Percentiles rank a stretch among this genome's conserved stretches.
Evolutionary conservation across 2,113 vertebrate genomes (phyloP).

Genomic region (Seriola aureovittata): DNA sequence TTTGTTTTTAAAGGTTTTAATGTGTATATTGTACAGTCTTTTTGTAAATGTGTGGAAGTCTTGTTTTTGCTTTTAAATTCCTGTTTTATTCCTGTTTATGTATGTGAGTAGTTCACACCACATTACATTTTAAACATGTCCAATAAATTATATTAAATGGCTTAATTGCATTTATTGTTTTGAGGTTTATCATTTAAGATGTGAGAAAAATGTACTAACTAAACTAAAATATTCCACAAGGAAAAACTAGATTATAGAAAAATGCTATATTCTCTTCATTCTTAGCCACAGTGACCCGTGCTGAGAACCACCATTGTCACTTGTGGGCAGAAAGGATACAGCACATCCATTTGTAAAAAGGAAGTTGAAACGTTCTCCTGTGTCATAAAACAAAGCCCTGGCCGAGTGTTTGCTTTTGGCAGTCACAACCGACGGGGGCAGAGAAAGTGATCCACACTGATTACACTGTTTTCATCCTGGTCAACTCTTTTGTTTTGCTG

Average conservation of each 20-base stretch:
- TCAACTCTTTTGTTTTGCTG: slow-evolving; percentile 39
- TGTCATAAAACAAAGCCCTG: slow-evolving; percentile 54
- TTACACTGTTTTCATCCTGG: slow-evolving; percentile 30
- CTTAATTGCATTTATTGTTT: background rate
- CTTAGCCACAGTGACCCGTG: background rate
- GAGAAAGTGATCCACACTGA: slow-evolving; percentile 18
- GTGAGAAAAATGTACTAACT: too few relatives aligned
- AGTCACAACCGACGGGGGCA: background rate
- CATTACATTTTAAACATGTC: slow-evolving; percentile 56
- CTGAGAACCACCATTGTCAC: background rate
- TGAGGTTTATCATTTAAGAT: background rate
- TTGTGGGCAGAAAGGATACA: background rate
- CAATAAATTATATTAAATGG: slow-evolving; percentile 66
- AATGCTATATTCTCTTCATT: too few relatives aligned
- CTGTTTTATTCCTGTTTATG: slow-evolving; percentile 40
- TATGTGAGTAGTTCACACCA: slow-evolving; percentile 30
- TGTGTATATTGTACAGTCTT: slow-evolving; percentile 74
- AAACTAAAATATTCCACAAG: background rate
- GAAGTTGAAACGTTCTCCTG: background rate
- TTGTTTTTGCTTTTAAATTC: slow-evolving; percentile 51
- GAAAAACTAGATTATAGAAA: background rate
- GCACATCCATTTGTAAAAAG: background rate
- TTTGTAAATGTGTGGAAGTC: slow-evolving; percentile 49
- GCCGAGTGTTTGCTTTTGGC: slow-evolving; percentile 25
- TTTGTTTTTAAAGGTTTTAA: slow-evolving; percentile 25